These are phyloP conservation scores for Vanacampus margaritifer DNA, from an alignment of 2,113 vertebrate species.

Conservation along the genomic window DNA sequence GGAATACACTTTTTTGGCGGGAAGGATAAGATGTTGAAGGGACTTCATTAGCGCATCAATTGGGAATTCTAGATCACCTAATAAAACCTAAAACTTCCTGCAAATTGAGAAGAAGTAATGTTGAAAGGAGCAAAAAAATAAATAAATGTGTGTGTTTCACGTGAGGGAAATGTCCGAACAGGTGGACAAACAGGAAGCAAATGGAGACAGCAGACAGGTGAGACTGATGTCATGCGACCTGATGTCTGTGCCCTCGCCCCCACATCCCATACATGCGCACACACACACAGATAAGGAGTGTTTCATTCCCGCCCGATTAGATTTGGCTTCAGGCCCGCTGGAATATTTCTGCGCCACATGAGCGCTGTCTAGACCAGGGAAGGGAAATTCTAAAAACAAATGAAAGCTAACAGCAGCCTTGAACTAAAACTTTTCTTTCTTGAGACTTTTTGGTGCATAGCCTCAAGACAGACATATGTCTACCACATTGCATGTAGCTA, in stretches of 20 bases:
- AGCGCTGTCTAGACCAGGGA: conserved; percentile 64
- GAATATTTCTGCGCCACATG: conserved; percentile 64
- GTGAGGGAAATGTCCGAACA: neutral
- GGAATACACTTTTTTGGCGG: conserved; percentile 21
- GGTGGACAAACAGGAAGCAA: neutral
- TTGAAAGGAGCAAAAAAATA: neutral
- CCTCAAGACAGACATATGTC: neutral
- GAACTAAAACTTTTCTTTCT: neutral
- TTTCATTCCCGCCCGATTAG: conserved; percentile 51
- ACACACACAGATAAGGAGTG: conserved; percentile 39
- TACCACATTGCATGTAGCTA: neutral
- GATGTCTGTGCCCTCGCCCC: conserved; percentile 17
- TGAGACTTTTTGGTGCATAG: neutral
- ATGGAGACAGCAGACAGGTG: neutral
- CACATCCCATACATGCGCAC: conserved; percentile 36
- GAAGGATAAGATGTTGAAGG: too few relatives aligned
- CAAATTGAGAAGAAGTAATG: neutral
- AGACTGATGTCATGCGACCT: neutral
- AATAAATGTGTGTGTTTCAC: neutral
- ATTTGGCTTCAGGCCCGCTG: conserved; percentile 57
- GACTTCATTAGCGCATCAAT: conserved; percentile 15
- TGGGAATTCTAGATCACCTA: neutral
- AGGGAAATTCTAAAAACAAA: neutral
- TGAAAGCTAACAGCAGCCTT: neutral
- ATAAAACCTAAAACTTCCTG: too few relatives aligned